Evolutionary conservation across 2,113 vertebrate genomes (phyloP), one percentile per base, ranked within the genome.

Genomic region (Eublepharis macularius): DNA sequence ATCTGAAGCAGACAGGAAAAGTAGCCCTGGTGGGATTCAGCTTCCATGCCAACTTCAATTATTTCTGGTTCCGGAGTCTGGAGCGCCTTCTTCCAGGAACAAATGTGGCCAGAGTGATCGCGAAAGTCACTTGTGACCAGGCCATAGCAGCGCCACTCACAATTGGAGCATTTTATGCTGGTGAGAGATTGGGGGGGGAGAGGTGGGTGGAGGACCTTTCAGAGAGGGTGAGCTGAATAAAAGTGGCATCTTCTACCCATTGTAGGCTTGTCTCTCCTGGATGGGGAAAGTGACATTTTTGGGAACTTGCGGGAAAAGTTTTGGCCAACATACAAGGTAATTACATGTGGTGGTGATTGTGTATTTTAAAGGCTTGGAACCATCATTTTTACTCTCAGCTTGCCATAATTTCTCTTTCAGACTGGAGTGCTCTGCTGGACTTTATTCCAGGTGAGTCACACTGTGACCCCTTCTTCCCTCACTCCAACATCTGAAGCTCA

Each of bases 31-130:
- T 97, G 2, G 96, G 97, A 19, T 95, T 97, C 66, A 96, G 94
- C 87, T 97, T 97, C 90, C 97, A 97, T 83, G 90, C 97, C 89
- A 97, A 93, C 94, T 97, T 97, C 91, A 97, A 97, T 90, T 97
- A 97, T 87, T 91, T 95, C 72, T 97, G 97, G 97, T 93, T 97
- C n/a, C 87, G 90, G 60, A 90, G 89, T 36, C 92, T 97, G 92
- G 97, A 97, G 90, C 95, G 90, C 92, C 89, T 92, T 89, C 90
- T 96, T 92, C 97, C 97, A 0, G 93, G 97, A 82, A 4, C 2
- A 9, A 73, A 43, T 3, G 24, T 0, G 4, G 94, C 21, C 85
- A 95, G 86, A 4, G 76, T 97, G 13, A 86, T 93, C 1, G 82
- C 89, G 13, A 97, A 97, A 80, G 97, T 97, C 29, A 89, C 95